Evolutionary conservation across 2,797 vertebrate species (phyloP).

Genomic region (Clarias pachynema): DNA sequence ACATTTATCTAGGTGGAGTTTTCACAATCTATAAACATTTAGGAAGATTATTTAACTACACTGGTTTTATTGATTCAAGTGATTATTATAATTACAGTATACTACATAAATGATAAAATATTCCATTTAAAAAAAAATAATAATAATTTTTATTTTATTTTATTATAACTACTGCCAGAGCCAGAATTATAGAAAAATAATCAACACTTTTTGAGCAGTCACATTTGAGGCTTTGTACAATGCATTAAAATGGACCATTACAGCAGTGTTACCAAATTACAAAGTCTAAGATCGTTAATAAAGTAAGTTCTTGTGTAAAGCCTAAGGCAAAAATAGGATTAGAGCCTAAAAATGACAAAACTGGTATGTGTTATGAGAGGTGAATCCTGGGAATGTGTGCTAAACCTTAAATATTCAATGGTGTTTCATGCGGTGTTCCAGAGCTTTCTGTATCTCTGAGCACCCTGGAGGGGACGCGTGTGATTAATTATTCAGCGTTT

Average conservation of each 20-base stretch:
- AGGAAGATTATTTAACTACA: neutral
- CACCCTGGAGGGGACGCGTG: neutral
- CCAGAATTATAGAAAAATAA: neutral
- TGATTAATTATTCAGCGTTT: slow-evolving; percentile 23
- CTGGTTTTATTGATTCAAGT: neutral
- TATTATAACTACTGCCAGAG: neutral
- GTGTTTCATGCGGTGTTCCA: neutral
- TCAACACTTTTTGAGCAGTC: neutral
- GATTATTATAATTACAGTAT: neutral
- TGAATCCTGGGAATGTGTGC: neutral
- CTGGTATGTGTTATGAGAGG: neutral
- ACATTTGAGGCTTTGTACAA: neutral
- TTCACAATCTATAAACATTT: neutral
- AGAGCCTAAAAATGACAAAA: neutral
- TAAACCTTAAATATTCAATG: slow-evolving; percentile 4
- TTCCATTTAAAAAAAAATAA: neutral
- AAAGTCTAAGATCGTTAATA: neutral
- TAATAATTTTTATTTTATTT: neutral
- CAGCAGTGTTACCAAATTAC: neutral
- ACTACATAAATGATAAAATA: neutral
- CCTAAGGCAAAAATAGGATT: neutral
- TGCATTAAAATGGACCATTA: neutral
- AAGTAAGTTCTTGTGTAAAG: neutral
- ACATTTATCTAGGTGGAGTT: too few species aligned
- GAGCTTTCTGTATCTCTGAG: neutral